Evolutionary conservation across 2,888 invertebrate genomes (phyloP), one percentile per base, ranked within the genome.

Genomic region (Caenorhabditis parvicauda): DNA sequence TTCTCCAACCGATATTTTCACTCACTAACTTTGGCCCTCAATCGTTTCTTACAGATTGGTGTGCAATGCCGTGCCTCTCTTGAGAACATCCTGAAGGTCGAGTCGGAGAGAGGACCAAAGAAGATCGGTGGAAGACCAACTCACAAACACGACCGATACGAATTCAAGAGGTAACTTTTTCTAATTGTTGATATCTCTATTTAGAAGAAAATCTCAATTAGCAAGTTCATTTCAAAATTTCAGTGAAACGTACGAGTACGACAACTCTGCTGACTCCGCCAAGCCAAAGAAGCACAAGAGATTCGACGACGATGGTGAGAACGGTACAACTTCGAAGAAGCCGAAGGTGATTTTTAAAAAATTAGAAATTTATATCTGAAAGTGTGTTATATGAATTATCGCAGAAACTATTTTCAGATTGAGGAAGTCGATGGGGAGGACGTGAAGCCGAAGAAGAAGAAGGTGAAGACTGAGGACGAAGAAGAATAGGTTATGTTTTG

Each of bases 121-220:
- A 71, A 74, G 60, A 94, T 93, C 2, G 89, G 90, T 0, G 91
- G 90, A 14, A 93, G 91, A 82, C 88, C 89, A 1, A 89, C 89
- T 79, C 89, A 90, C 1, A 91, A 90, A 82, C 91, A 92, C 81
- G 92, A 94, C 76, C 94, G 92, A 84, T 95, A 94, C 81, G 90
- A 92, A 74, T 88, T 88, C 69, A 88, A 88, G 83, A 88, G 88
- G 88, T 86, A 75, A 76, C 75, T 59, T 29, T 60, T 48, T 12
- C 12, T 28, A 6, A 27, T n/a, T 12, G 14, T 19, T 29, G 24
- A 21, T 6, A 54, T 3, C 43, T n/a, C n/a, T n/a, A n/a, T n/a
- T n/a, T n/a, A n/a, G n/a, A n/a, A n/a, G n/a, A n/a, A 49, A 27
- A 21, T 25, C 21, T 9, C 7, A 22, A 41, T 25, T 32, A 2